Conservation (phyloP, 2,797 vertebrate genomes). For the Iguana delicatissima region DNA sequence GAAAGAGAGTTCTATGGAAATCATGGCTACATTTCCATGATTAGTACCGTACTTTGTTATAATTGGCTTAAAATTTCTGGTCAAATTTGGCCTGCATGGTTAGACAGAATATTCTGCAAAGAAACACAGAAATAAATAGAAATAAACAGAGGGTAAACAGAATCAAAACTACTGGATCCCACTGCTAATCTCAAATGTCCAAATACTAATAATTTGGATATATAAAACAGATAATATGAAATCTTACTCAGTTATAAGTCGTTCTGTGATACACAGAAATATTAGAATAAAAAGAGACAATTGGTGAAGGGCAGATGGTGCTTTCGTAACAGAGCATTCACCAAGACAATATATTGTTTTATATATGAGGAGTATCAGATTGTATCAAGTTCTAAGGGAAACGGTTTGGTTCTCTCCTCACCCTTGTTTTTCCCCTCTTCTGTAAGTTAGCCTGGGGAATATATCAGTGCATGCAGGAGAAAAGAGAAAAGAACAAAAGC, state of each 20-base stretch:
- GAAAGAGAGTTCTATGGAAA: not conserved
- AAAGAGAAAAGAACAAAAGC: not conserved
- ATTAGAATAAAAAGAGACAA: not conserved
- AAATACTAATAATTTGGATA: no score
- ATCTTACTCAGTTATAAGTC: not conserved
- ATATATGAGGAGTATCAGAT: not conserved
- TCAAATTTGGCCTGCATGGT: not conserved
- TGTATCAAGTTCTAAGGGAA: conserved; percentile 1
- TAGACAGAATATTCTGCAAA: not conserved
- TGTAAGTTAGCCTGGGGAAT: conserved; percentile 13
- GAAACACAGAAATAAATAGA: no score
- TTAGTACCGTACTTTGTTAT: not conserved
- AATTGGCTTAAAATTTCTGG: not conserved
- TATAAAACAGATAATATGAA: not conserved
- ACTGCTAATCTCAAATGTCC: not conserved
- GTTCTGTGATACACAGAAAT: not conserved
- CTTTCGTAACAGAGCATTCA: not conserved
- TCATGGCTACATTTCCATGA: not conserved
- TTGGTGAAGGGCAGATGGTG: not conserved
- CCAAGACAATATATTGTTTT: not conserved
- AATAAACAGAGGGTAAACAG: not conserved
- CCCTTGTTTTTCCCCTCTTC: conserved; percentile 9
- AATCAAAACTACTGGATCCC: not conserved
- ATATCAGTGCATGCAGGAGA: not conserved
- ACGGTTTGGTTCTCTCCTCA: not conserved